Base-by-base conservation (phyloP, 37 sponge, comb jelly and placozoan species). In the Bolinopsis microptera region DNA sequence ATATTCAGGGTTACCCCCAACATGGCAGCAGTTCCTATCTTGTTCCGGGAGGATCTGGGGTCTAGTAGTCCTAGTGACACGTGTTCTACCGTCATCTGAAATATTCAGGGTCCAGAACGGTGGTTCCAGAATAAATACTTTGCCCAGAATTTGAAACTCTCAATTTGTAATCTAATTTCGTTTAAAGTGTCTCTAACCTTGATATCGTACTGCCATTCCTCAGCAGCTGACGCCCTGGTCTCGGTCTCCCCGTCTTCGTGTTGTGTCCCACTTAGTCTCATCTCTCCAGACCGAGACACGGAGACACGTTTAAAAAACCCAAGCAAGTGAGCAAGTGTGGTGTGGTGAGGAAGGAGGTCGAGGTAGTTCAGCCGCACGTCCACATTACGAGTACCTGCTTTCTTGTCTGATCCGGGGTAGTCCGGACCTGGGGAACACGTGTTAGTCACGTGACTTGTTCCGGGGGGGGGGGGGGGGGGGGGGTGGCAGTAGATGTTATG, bases 31-130 rank as follows among this genome's bases (percentile, higher is more conserved):
- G 36, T 41, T 23, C 90, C 90, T 35, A 86, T 86, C 90, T 41
- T 86, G 30, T 0, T 41, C 1, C 90, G 26, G 2, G 48, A 1
- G 3, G 32, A 23, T 25, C 90, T 24, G 13, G 90, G 41, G 48
- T 86, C 90, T 24, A 86, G 48, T 38, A 86, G 90, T 26, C 90
- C 90, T 38, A 86, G 48, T n/a, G 90, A 86, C 61, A 86, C 61
- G 28, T 86, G 90, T 48, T 86, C 90, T 1, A 86, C 61, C 5
- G 32, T 35, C 24, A 82, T 31, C 83, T 82, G 75, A n/a, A n/a
- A n/a, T n/a, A n/a, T n/a, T n/a, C n/a, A n/a, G n/a, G n/a, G n/a
- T n/a, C n/a, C 68, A 22, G 68, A 21, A n/a, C n/a, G n/a, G n/a
- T n/a, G n/a, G n/a, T n/a, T n/a, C n/a, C n/a, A n/a, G n/a, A n/a